Evolutionary conservation across 2,888 invertebrate species (phyloP).

Genomic region (Chloroclystis v-ata): DNA sequence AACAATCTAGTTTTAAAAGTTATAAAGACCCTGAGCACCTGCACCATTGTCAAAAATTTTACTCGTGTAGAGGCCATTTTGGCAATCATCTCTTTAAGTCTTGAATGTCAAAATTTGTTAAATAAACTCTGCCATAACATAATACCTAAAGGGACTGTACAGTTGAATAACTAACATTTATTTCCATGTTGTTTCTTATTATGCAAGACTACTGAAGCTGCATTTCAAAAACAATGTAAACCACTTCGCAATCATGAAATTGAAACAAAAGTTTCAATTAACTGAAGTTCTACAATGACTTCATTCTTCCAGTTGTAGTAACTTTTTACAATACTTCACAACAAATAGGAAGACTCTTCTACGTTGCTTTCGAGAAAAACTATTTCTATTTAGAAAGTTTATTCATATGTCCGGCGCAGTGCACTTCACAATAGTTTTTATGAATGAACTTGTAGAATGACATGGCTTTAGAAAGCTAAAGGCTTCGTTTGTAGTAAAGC

Average conservation of each 20-base stretch:
- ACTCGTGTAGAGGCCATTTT: no score
- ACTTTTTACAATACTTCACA: not conserved
- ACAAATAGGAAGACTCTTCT: not conserved
- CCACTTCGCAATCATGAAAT: not conserved
- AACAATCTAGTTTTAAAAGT: no score
- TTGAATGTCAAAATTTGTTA: no score
- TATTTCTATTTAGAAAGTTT: slow-evolving; percentile 5
- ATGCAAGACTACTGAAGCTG: no score
- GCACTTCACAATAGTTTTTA: slow-evolving; percentile 3
- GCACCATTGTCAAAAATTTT: no score
- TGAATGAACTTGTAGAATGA: not conserved
- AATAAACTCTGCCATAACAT: no score
- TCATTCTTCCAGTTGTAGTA: not conserved
- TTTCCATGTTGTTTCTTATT: no score
- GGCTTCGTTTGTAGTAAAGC: not conserved
- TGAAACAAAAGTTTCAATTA: not conserved
- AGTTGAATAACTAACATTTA: not conserved
- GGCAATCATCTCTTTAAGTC: no score
- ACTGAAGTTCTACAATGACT: not conserved
- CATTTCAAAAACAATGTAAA: no score
- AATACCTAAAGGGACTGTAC: no score
- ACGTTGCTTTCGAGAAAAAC: not conserved
- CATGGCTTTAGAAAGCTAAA: not conserved
- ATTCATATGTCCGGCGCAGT: slow-evolving; percentile 1
- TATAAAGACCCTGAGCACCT: no score